Evolutionary conservation across 2,888 invertebrate genomes (phyloP), one percentile per base, ranked within the genome.

Genomic region (Agrochola lota): DNA sequence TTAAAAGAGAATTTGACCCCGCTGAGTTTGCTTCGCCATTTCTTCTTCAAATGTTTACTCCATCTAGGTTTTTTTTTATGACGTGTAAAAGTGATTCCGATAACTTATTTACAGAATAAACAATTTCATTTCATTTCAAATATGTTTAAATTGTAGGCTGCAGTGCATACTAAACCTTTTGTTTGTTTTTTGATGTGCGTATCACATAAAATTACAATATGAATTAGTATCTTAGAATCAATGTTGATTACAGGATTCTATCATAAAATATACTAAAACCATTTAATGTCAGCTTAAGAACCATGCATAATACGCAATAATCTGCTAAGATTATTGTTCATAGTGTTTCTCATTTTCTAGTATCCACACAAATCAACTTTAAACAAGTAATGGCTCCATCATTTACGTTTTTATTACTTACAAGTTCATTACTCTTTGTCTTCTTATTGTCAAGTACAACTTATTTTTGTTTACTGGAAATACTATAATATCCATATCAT

Each of bases 401-500:
- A 67, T 8, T 46, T 40, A 26, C 35, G 1, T 15, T 11, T 35
- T 52, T 46, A 66, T 11, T 40, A 35, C 30, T 55, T 35, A 30
- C 49, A 59, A 52, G 20, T n/a, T 30, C 35, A 68, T 40, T 26
- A 23, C 6, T 68, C 20, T 63, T 60, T 30, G 15, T 60, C 12
- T 46, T 30, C 4, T 59, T 23, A 55, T 26, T 55, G 43, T 67
- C 26, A 23, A 78, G 26, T 30, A 20, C 15, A 26, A n/a, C 2
- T 35, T 69, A 74, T 67, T 60, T 57, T 64, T 35, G 49, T 26
- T 15, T 30, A 43, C 20, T 8, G 20, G 17, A 55, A 67, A 49
- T 46, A 30, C 59, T n/a, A 71, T 63, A 70, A 74, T 72, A 74
- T 83, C 57, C n/a, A 43, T 57, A 72, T 73, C 49, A 59, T 70